phyloP scores from a whole-genome alignment of 2,888 invertebrate species.

The Girardia tigrina region DNA sequence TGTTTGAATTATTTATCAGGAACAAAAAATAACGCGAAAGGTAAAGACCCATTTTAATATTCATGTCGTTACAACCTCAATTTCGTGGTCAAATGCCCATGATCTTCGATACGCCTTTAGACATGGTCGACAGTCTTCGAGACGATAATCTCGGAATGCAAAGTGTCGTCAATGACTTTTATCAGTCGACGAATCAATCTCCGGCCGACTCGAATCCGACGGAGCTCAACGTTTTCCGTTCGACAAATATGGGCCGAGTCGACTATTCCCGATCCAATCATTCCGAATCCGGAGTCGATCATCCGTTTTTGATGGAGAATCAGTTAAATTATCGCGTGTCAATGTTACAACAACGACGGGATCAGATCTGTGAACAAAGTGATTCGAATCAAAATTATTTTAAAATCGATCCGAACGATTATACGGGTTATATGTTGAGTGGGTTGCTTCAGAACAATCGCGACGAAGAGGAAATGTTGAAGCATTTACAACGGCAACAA shows the following conservation, averaged over 20 bases:
- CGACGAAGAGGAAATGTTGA: neutral
- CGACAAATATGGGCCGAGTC: neutral
- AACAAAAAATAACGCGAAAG: slow-evolving; percentile 7
- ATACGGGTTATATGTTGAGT: neutral
- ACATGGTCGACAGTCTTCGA: neutral
- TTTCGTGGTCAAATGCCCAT: neutral
- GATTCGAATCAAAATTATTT: slow-evolving; percentile 16
- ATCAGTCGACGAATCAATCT: slow-evolving; percentile 13
- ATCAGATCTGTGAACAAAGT: too few relatives aligned
- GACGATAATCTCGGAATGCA: neutral
- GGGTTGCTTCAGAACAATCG: neutral
- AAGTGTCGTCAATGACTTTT: neutral
- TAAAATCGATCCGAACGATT: neutral
- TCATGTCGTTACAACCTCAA: slow-evolving; percentile 6
- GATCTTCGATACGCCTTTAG: neutral
- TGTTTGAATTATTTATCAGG: neutral
- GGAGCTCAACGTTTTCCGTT: slow-evolving; percentile 16
- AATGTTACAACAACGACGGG: neutral
- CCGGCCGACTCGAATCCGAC: neutral
- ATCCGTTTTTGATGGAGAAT: neutral
- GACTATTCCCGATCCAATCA: neutral
- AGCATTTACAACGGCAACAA: slow-evolving; percentile 19
- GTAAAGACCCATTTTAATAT: neutral
- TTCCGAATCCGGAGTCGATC: neutral
- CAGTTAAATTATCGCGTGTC: neutral